Conservation (phyloP, 2,113 vertebrate species). For the Ivindomyrus marchei region DNA sequence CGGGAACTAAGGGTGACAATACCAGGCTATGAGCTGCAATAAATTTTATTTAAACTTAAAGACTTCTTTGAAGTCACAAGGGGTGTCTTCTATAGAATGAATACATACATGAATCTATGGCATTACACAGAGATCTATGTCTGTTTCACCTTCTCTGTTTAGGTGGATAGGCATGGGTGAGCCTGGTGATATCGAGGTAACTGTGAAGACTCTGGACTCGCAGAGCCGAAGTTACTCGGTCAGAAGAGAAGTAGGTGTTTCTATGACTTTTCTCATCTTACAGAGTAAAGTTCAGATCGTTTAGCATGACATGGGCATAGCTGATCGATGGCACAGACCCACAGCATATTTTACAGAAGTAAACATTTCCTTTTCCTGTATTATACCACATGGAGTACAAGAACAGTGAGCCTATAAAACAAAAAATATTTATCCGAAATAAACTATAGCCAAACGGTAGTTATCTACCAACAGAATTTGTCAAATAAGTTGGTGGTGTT, state of each 20-base stretch:
- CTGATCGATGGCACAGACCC: not conserved
- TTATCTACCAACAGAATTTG: not conserved
- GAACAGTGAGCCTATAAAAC: not conserved
- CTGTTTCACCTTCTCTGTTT: not conserved
- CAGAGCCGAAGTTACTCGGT: conserved; percentile 83
- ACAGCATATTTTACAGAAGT: not conserved
- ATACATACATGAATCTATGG: not conserved
- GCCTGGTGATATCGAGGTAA: conserved; percentile 70
- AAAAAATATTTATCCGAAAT: not conserved
- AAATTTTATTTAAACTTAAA: not conserved
- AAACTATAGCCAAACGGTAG: not conserved
- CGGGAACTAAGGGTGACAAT: not conserved
- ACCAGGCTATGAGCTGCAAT: not conserved
- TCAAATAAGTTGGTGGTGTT: not conserved
- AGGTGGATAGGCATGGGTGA: conserved; percentile 61
- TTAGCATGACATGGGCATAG: not conserved
- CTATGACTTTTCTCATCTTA: not conserved
- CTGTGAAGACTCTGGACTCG: conserved; percentile 85
- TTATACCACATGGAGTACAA: not conserved
- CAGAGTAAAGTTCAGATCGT: not conserved
- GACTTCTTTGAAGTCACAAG: not conserved
- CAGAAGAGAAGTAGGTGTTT: conserved; percentile 65
- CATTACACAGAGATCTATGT: not conserved
- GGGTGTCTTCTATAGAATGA: not conserved
- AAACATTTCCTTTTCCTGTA: not conserved